A percentile compares a stretch with the other conserved stretches of the same genome.
phyloP scores from a whole-genome alignment of 2,113 vertebrate species.

The Psittacula cyanocephala region DNA sequence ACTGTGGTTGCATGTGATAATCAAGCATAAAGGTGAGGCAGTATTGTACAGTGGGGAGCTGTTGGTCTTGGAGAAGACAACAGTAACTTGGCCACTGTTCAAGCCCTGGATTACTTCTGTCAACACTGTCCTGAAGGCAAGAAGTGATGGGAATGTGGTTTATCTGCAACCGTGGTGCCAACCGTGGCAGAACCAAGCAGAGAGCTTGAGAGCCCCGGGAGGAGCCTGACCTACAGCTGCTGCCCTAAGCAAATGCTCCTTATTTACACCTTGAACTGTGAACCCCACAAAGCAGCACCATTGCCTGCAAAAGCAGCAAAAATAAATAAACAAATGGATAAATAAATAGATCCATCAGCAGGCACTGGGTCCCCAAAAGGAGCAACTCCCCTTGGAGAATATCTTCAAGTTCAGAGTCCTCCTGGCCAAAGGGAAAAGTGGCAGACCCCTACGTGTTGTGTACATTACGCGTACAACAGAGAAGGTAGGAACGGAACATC shows the following conservation, averaged over 20 bases:
- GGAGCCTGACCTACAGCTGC: neutral
- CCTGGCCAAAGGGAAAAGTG: neutral
- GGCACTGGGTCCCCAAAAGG: neutral
- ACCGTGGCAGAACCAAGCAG: neutral
- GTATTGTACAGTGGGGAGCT: neutral
- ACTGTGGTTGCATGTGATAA: rapidly evolving
- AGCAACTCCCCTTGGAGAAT: neutral
- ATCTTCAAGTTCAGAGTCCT: neutral
- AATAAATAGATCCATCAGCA: neutral
- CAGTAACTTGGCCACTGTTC: neutral
- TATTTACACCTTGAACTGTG: neutral
- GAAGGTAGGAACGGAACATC: neutral
- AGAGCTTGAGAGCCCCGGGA: neutral
- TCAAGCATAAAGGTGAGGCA: neutral
- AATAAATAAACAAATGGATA: neutral
- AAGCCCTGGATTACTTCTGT: neutral
- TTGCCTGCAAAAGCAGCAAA: rapidly evolving
- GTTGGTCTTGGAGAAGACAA: neutral
- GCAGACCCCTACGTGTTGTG: neutral
- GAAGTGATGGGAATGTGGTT: neutral
- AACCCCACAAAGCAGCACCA: neutral
- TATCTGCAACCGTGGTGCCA: rapidly evolving
- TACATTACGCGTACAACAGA: rapidly evolving
- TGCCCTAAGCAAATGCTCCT: neutral
- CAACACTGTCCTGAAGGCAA: neutral